These are phyloP conservation scores for Thinocorus orbignyianus DNA, from an alignment of 2,113 vertebrate species.

Conservation along the genomic window DNA sequence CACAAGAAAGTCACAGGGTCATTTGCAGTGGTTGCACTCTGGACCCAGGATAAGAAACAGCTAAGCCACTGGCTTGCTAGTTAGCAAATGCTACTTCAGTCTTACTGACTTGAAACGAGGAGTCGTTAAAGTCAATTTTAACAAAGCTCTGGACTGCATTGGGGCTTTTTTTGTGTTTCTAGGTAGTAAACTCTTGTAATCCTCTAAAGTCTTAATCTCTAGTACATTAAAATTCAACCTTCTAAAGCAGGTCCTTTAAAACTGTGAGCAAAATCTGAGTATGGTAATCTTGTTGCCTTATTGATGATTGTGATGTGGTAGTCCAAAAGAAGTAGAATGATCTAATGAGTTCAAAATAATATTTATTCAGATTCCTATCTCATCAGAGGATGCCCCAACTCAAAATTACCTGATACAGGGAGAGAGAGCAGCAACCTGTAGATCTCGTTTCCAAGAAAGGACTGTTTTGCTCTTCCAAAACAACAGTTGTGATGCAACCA, in stretches of 20 bases:
- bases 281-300: neutral
- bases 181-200: neutral
- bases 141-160: neutral
- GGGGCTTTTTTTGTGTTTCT: neutral
- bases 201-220: neutral
- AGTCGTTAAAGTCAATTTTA: neutral
- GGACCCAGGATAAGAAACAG: neutral
- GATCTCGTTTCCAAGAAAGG: neutral
- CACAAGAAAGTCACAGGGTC: neutral
- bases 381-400: neutral
- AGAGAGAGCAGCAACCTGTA: neutral
- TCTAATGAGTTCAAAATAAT: neutral
- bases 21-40: neutral
- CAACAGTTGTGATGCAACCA: neutral
- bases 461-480: neutral
- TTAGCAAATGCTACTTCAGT: constrained; percentile 5
- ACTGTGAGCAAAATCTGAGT: neutral
- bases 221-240: neutral
- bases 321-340: neutral
- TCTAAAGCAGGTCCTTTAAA: neutral
- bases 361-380: neutral
- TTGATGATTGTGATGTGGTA: neutral
- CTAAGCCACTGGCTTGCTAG: neutral
- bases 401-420: neutral
- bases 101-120: neutral